Evolutionary conservation across 1,140 invertebrate species (phyloP).

Genomic region (Homarus americanus): DNA sequence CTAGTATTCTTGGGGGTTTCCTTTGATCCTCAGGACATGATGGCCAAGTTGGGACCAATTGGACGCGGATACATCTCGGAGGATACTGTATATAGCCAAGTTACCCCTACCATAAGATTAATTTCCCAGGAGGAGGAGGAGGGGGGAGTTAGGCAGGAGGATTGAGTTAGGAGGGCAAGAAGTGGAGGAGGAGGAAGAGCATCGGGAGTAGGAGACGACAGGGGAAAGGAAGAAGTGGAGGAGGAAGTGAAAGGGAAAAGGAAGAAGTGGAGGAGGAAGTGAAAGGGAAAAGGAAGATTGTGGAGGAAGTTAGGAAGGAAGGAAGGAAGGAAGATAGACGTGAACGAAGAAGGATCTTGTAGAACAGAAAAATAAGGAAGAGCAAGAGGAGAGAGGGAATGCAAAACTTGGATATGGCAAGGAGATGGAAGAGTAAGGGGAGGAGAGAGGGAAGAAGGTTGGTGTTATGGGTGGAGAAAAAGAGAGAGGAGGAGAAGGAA

Average conservation of each 20-base stretch:
- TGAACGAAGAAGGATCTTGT: too few relatives aligned
- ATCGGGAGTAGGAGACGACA: neutral
- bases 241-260: too few relatives aligned
- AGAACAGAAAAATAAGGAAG: too few relatives aligned
- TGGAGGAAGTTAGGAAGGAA: too few relatives aligned
- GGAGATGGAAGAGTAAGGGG: too few relatives aligned
- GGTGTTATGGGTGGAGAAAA: too few relatives aligned
- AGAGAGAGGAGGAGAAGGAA: neutral
- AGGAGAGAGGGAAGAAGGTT: too few relatives aligned
- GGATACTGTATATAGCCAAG: neutral
- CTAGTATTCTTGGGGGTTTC: neutral
- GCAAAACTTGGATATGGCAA: too few relatives aligned
- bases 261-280: neutral
- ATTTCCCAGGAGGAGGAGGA: neutral
- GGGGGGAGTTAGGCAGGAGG: too few relatives aligned
- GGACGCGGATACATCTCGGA: neutral
- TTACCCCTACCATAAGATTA: neutral
- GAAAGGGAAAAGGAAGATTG: neutral
- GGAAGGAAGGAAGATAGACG: too few relatives aligned
- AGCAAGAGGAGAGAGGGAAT: too few relatives aligned
- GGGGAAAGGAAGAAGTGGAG: neutral
- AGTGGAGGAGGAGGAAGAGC: neutral
- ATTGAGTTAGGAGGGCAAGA: too few relatives aligned
- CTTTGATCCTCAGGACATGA: neutral
- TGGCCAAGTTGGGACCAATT: neutral